Percentiles rank a stretch among this genome's conserved stretches.
These are phyloP conservation scores for Oryzias woworae DNA, from an alignment of 2,113 vertebrate genomes.

Conservation along the genomic window DNA sequence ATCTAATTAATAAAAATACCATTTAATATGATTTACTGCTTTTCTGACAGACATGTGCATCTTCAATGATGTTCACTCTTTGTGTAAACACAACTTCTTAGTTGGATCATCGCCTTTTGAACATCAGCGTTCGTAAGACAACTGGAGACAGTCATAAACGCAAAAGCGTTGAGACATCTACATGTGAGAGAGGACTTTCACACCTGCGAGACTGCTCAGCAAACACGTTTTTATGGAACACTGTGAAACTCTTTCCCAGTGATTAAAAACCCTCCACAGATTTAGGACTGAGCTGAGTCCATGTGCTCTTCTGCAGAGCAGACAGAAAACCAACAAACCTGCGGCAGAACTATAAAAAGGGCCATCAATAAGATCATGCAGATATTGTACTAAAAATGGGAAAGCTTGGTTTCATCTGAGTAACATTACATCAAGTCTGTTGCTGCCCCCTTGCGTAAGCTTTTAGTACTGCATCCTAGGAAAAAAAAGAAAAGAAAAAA, in stretches of 20 bases:
- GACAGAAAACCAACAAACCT: constrained; percentile 8
- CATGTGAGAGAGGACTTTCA: constrained; percentile 34
- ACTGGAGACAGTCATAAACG: too few species aligned
- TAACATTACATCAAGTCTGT: constrained; percentile 5
- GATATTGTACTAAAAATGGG: too few species aligned
- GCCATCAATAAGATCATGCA: constrained; percentile 1
- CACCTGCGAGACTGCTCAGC: constrained; percentile 46
- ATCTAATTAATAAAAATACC: too few species aligned
- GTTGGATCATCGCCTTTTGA: constrained; percentile 37
- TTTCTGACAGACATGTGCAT: background rate
- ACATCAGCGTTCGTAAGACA: constrained; percentile 1
- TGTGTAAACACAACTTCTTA: background rate
- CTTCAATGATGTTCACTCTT: constrained; percentile 21
- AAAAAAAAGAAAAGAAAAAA: too few species aligned
- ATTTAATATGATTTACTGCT: background rate
- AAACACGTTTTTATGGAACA: constrained; percentile 37
- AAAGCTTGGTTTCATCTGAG: background rate
- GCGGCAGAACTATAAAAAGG: constrained; percentile 7
- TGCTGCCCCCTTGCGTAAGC: constrained; percentile 37
- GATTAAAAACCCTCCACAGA: constrained; percentile 3
- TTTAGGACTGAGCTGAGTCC: constrained; percentile 8
- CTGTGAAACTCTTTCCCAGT: constrained; percentile 16
- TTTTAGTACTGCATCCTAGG: constrained; percentile 30
- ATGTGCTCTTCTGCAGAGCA: constrained; percentile 22
- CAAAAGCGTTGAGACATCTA: background rate